Evolutionary conservation across 2,888 invertebrate genomes (phyloP).

Genomic region (Drosophila nigricruria): DNA sequence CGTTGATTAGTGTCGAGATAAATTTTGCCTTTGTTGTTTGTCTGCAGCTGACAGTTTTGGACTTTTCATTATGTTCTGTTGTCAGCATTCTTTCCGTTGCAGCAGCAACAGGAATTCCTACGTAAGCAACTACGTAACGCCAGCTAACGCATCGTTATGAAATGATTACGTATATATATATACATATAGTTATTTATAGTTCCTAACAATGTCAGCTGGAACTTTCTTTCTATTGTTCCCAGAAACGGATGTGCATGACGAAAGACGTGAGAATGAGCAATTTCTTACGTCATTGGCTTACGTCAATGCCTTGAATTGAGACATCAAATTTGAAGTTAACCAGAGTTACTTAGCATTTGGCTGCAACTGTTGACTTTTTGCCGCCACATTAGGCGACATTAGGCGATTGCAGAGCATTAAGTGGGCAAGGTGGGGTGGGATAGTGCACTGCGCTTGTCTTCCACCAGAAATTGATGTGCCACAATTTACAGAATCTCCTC

Average conservation of each 20-base stretch:
- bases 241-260: neutral
- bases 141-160: neutral
- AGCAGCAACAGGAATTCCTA: neutral
- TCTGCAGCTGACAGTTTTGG: constrained; percentile 52
- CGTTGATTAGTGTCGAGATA: neutral
- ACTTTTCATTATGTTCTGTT: constrained; percentile 53
- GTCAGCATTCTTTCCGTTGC: constrained; percentile 30
- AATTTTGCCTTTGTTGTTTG: constrained; percentile 5
- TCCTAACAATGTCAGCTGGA: neutral
- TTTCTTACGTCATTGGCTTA: constrained; percentile 6
- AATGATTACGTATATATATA: constrained; percentile 4
- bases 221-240: neutral
- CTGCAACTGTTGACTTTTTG: constrained; percentile 75
- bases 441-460: constrained; percentile 18
- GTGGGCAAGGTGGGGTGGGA: neutral
- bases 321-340: constrained; percentile 9
- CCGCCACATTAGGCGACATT: constrained; percentile 66
- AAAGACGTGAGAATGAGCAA: constrained; percentile 1
- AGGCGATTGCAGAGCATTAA: constrained; percentile 9
- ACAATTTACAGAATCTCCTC: constrained; percentile 55
- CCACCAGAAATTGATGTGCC: constrained; percentile 58
- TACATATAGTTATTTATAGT: neutral
- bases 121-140: constrained; percentile 5
- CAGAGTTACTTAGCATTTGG: constrained; percentile 50
- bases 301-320: constrained; percentile 9